Conservation (phyloP, 1,140 invertebrate species). For the Apis laboriosa region DNA sequence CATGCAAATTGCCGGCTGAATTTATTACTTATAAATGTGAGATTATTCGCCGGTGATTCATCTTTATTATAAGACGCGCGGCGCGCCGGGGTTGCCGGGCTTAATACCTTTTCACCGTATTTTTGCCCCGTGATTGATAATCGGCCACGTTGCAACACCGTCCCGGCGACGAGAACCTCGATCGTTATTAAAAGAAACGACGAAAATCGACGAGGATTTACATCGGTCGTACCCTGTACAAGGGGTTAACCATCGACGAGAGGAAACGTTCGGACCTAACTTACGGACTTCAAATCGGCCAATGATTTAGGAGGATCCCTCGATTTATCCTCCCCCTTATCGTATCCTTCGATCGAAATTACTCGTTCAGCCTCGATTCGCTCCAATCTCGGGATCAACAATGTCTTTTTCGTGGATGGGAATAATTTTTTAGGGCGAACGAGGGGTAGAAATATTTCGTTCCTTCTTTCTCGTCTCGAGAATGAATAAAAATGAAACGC, state of each 20-base stretch:
- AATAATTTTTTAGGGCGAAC: not conserved
- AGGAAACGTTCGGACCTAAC: constrained; percentile 29
- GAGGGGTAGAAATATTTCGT: too few species aligned
- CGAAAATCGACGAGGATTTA: not conserved
- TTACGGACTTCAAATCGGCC: constrained; percentile 16
- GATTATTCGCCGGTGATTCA: constrained; percentile 61
- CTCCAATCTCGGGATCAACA: too few species aligned
- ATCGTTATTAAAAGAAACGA: constrained; percentile 17
- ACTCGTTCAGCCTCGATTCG: not conserved
- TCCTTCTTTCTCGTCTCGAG: too few species aligned
- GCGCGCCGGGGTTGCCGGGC: constrained; percentile 9
- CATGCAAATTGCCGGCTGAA: constrained; percentile 62
- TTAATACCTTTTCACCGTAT: constrained; percentile 60
- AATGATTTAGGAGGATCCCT: constrained; percentile 33
- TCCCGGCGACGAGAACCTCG: not conserved
- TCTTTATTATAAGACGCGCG: constrained; percentile 60
- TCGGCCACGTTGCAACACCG: not conserved
- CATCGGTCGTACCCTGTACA: not conserved
- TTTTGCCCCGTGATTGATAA: constrained; percentile 54
- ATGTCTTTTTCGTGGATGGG: not conserved
- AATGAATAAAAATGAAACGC: too few species aligned
- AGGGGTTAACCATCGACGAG: constrained; percentile 21
- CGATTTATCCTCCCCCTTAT: constrained; percentile 29
- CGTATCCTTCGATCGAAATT: constrained; percentile 20
- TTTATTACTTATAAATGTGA: constrained; percentile 65